Evolutionary conservation across 2,888 invertebrate genomes (phyloP).

Genomic region (Busseola fusca): DNA sequence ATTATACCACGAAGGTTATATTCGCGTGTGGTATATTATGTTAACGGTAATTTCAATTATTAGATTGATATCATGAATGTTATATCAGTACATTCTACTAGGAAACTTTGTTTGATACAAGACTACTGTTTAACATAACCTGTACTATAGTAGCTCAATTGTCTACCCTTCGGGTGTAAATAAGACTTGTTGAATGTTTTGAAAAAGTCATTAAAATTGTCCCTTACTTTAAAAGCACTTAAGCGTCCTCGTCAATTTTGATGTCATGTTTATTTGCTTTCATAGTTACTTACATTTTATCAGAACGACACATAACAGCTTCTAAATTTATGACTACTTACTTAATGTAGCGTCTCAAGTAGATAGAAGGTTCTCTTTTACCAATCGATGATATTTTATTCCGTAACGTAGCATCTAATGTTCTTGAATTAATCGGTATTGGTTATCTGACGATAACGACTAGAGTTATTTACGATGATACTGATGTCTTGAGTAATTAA

Average conservation of each 20-base stretch:
- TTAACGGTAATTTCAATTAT: constrained; percentile 21
- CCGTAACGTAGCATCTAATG: constrained; percentile 40
- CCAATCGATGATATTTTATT: constrained; percentile 52
- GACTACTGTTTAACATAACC: constrained; percentile 41
- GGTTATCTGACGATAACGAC: constrained; percentile 53
- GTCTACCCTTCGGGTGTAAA: constrained; percentile 49
- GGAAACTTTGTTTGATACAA: constrained; percentile 38
- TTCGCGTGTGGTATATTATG: constrained; percentile 5
- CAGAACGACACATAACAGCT: constrained; percentile 48
- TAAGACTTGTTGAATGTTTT: constrained; percentile 60
- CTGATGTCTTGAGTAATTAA: constrained; percentile 53
- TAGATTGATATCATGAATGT: constrained; percentile 14
- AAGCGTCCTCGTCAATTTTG: constrained; percentile 48
- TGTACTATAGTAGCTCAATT: constrained; percentile 32
- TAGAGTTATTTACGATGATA: constrained; percentile 51
- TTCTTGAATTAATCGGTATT: constrained; percentile 56
- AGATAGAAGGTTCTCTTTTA: constrained; percentile 41
- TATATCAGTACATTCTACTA: constrained; percentile 17
- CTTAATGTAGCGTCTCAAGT: constrained; percentile 50
- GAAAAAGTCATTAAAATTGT: constrained; percentile 56
- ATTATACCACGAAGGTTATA: neutral
- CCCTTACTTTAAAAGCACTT: constrained; percentile 61
- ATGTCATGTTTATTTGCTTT: constrained; percentile 57
- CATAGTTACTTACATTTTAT: constrained; percentile 56
- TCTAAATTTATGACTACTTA: constrained; percentile 60